These are phyloP conservation scores for Trissolcus brochymenae DNA, from an alignment of 2,888 invertebrate species.

Conservation along the genomic window DNA sequence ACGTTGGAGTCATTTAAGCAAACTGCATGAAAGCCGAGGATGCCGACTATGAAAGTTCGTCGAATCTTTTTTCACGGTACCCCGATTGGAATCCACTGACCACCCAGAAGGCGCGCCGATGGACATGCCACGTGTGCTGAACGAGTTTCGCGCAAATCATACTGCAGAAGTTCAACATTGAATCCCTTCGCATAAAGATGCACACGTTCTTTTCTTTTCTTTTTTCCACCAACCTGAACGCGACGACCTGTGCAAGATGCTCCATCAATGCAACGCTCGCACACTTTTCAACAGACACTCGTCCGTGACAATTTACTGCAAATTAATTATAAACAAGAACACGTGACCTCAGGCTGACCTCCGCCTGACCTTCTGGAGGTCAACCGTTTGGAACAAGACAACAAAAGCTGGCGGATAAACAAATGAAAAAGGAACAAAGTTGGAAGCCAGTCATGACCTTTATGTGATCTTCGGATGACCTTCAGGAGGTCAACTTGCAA, in stretches of 20 bases:
- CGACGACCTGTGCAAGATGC: not conserved
- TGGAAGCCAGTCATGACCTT: no score
- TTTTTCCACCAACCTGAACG: not conserved
- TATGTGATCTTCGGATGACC: no score
- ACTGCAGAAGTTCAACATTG: slow-evolving; percentile 25
- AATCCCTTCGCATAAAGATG: slow-evolving; percentile 24
- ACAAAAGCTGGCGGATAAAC: no score
- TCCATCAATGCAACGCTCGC: not conserved
- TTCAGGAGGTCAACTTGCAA: no score
- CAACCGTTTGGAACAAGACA: no score
- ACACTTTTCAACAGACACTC: not conserved
- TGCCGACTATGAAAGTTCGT: slow-evolving; percentile 49
- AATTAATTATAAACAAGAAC: not conserved
- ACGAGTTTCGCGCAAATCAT: slow-evolving; percentile 55
- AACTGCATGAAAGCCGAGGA: slow-evolving; percentile 32
- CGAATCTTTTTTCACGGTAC: slow-evolving; percentile 54
- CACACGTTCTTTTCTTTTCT: slow-evolving; percentile 7
- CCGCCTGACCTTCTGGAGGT: no score
- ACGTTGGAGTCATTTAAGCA: slow-evolving; percentile 36
- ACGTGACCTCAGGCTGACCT: no score
- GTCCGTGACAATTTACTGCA: not conserved
- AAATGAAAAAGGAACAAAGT: no score
- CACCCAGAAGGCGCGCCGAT: slow-evolving; percentile 68
- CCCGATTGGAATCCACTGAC: slow-evolving; percentile 69
- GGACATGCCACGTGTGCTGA: slow-evolving; percentile 63